Evolutionary conservation across 30 jellyfish, hydroid and myxozoan genomes (phyloP), one percentile per base, ranked within the genome.

Genomic region (Haliclystus octoradiatus): DNA sequence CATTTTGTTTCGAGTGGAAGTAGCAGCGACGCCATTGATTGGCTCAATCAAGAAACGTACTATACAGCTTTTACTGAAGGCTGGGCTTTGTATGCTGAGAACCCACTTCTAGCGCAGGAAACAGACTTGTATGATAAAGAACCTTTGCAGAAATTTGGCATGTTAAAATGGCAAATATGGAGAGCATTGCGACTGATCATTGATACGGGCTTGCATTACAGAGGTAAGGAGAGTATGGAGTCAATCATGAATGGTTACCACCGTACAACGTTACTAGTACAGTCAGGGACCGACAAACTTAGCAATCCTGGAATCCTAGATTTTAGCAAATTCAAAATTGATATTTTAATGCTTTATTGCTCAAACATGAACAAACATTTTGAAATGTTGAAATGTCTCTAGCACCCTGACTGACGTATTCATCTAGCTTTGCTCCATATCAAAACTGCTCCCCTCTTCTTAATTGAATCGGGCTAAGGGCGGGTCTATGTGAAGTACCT

Each of bases 11-110:
- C 87, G 4, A 46, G 87, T 66, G 74, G 71, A 26, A 69, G 80
- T 29, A 66, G 70, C 28, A 57, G n/a, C 19, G 97, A 88, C 65
- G 84, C 76, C 52, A 80, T 88, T 31, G 94, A 75, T 64, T 88
- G 97, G 97, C 52, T 88, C 26, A 81, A 88, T 50, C 77, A 82
- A 5, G 85, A 52, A 33, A 73, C 94, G 4, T 80, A 80, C 68
- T 88, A 79, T 82, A 88, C 97, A 3, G 97, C 97, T 1, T 88
- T 88, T 49, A 88, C 97, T 1, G 97, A 88, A 53, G 97, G 97
- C 2, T 88, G 97, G 97, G 97, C 97, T 5, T 74, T 88, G 65
- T 88, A 88, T 68, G 85, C 97, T 2, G 97, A 88, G 62, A 79
- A 88, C 72, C 97, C 97, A 29, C 67, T 88, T 28, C 80, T 88